A percentile compares a stretch with the other conserved stretches of the same genome.
Evolutionary conservation across 2,113 vertebrate species (phyloP).

Genomic region (Melanotaenia duboulayi): DNA sequence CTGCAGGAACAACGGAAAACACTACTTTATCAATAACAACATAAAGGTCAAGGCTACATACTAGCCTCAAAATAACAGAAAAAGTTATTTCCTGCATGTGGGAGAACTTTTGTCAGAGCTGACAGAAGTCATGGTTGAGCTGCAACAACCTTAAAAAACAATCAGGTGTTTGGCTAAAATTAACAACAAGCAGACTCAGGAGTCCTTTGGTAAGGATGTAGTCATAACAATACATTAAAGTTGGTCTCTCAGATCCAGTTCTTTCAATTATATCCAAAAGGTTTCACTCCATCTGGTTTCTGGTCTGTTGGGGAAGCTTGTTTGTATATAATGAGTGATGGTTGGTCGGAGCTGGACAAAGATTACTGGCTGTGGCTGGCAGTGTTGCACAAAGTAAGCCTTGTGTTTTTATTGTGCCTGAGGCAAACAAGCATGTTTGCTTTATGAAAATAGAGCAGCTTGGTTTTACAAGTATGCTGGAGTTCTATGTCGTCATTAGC

Average conservation of each 20-base stretch:
- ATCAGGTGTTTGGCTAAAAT: background rate
- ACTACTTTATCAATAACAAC: slow-evolving; percentile 8
- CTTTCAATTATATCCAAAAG: slow-evolving; percentile 17
- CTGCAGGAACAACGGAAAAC: background rate
- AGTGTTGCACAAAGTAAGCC: slow-evolving; percentile 7
- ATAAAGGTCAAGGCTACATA: slow-evolving; percentile 3
- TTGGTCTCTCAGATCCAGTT: background rate
- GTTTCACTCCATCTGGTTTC: slow-evolving; percentile 32
- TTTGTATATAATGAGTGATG: slow-evolving; percentile 32
- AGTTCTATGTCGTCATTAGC: slow-evolving; percentile 34
- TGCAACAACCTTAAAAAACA: background rate
- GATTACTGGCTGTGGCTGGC: slow-evolving; percentile 33
- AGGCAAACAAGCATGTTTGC: slow-evolving; percentile 13
- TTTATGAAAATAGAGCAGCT: slow-evolving; percentile 22
- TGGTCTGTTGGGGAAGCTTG: slow-evolving; percentile 14
- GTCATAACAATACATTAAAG: slow-evolving; percentile 37
- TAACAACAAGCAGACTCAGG: background rate
- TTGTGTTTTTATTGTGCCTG: slow-evolving; percentile 7
- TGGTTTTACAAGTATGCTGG: slow-evolving; percentile 35
- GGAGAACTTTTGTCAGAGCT: background rate
- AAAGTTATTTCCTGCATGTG: background rate
- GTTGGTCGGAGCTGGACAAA: slow-evolving; percentile 11
- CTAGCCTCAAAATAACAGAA: background rate
- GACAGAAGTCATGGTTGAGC: background rate
- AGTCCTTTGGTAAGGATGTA: background rate